A percentile compares a stretch with the other conserved stretches of the same genome.
Conservation (phyloP, 37 sponge, comb jelly and placozoan genomes). For the Dysidea cf. avara region DNA sequence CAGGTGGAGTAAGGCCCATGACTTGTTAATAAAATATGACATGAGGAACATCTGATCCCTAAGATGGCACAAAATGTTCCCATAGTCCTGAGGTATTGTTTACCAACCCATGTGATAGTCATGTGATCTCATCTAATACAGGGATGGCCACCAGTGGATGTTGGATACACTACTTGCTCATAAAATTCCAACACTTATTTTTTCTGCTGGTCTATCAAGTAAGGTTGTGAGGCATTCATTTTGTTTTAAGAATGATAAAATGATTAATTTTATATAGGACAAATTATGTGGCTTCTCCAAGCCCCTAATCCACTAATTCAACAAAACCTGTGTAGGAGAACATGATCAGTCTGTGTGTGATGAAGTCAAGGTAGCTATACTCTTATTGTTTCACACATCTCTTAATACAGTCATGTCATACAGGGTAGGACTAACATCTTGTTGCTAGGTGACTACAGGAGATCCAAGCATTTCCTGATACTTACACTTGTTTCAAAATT, state of each 20-base stretch:
- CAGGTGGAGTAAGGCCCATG: slow-evolving; percentile 43
- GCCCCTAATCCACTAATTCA: slow-evolving; percentile 68
- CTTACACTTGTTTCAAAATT: slow-evolving; percentile 51
- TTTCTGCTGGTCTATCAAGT: slow-evolving; percentile 73
- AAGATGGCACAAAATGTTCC: slow-evolving; percentile 43
- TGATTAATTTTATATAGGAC: not conserved
- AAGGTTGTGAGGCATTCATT: not conserved
- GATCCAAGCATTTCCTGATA: slow-evolving; percentile 30
- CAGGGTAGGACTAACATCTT: slow-evolving; percentile 64
- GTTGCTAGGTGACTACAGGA: slow-evolving; percentile 70
- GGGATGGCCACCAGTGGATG: slow-evolving; percentile 16
- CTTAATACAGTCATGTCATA: not conserved
- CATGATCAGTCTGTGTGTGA: slow-evolving; percentile 15
- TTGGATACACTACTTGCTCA: slow-evolving; percentile 6
- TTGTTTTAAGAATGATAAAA: not conserved
- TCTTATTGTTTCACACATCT: not conserved
- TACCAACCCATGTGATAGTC: not conserved
- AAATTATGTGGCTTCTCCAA: slow-evolving; percentile 22
- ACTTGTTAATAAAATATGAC: slow-evolving; percentile 29
- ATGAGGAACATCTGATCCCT: slow-evolving; percentile 12
- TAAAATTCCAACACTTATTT: slow-evolving; percentile 49
- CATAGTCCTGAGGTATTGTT: slow-evolving; percentile 34
- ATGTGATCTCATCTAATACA: slow-evolving; percentile 1
- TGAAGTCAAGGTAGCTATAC: slow-evolving; percentile 31
- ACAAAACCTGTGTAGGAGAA: slow-evolving; percentile 33